Evolutionary conservation across 1,140 invertebrate species (phyloP).

Genomic region (Achatina immaculata): DNA sequence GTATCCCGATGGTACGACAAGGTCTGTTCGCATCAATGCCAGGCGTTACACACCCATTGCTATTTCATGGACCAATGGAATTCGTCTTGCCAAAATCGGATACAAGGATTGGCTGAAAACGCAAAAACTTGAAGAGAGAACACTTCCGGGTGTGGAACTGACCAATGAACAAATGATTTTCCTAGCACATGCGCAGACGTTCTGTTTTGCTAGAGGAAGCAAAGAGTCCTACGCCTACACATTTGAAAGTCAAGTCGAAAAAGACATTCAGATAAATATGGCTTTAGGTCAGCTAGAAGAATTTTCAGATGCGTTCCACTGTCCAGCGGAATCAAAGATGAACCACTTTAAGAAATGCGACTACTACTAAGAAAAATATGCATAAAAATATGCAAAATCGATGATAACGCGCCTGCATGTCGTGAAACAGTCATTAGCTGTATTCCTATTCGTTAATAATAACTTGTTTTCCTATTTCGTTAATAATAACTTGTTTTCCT

Average conservation of each 20-base stretch:
- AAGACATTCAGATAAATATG: slow-evolving; percentile 29
- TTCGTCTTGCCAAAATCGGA: slow-evolving; percentile 5
- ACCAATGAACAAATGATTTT: slow-evolving; percentile 26
- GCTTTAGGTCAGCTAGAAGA: slow-evolving; percentile 19
- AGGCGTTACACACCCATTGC: not conserved
- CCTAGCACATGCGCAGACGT: slow-evolving; percentile 26
- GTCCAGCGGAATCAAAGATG: slow-evolving; percentile 13
- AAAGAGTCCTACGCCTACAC: not conserved
- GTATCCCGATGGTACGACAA: not conserved
- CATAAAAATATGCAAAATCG: no score
- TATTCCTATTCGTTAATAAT: no score
- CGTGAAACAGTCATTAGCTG: no score
- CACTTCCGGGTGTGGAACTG: not conserved
- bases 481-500: no score
- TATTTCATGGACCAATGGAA: slow-evolving; percentile 22
- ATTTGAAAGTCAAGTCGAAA: not conserved
- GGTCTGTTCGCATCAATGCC: not conserved
- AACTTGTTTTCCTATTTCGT: no score
- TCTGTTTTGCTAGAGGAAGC: not conserved
- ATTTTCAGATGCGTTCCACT: slow-evolving; percentile 25
- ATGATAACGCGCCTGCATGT: no score
- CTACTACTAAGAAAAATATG: slow-evolving; percentile 29
- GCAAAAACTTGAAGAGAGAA: not conserved
- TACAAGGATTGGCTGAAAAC: slow-evolving; percentile 24
- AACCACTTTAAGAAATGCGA: slow-evolving; percentile 10